Percentiles rank a stretch among this genome's conserved stretches.
phyloP scores from a whole-genome alignment of 1,140 invertebrate genomes.

The Pygmarrhopalites habei region DNA sequence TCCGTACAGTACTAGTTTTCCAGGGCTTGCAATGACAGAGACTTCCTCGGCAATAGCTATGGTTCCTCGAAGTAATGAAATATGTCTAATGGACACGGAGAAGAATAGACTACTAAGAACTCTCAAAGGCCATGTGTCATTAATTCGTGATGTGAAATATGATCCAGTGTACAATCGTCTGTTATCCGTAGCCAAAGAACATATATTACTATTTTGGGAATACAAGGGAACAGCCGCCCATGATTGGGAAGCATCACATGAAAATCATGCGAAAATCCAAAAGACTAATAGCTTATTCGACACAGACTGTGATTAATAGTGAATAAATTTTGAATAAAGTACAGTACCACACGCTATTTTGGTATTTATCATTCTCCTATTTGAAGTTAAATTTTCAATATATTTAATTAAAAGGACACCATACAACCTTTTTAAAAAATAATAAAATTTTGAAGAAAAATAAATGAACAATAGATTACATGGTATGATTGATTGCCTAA shows the following conservation, averaged over 20 bases:
- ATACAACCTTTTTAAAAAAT: too few relatives aligned
- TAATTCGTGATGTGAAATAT: conserved; percentile 8
- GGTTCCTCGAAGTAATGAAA: not conserved
- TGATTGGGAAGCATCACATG: not conserved
- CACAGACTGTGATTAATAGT: not conserved
- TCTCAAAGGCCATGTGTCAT: conserved; percentile 6
- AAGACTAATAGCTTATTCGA: not conserved
- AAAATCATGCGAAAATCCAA: not conserved
- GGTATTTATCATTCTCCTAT: too few relatives aligned
- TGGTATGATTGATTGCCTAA: too few relatives aligned
- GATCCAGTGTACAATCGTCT: conserved; percentile 10
- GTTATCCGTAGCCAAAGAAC: conserved; percentile 3
- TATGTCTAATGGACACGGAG: not conserved
- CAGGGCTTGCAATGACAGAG: not conserved
- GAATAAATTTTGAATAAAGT: too few relatives aligned
- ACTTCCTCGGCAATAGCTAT: not conserved
- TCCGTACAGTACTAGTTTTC: not conserved
- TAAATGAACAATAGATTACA: too few relatives aligned
- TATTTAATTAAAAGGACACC: too few relatives aligned
- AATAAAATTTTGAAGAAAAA: too few relatives aligned
- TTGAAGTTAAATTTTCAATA: too few relatives aligned
- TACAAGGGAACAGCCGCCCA: not conserved
- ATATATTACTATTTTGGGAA: conserved; percentile 4
- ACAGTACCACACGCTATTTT: too few relatives aligned
- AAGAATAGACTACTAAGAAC: not conserved